A percentile compares a stretch with the other conserved stretches of the same genome.
Conservation (phyloP, 2,888 invertebrate species). For the Nemoura dubitans region DNA sequence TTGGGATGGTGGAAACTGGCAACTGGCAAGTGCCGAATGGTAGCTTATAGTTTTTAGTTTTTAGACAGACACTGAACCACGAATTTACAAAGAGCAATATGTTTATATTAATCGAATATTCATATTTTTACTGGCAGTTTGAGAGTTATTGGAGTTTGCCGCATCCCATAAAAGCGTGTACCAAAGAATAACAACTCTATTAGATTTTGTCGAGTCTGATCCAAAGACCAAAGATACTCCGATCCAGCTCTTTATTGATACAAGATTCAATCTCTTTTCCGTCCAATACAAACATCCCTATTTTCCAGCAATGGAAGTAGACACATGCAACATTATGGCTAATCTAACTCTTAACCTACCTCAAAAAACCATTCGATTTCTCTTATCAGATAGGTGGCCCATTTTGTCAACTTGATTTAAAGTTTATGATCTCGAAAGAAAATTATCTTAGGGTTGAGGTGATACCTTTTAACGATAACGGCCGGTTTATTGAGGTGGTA, state of each 20-base stretch:
- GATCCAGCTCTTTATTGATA: background rate
- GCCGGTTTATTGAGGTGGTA: background rate
- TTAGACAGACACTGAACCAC: too few species aligned
- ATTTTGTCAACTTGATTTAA: background rate
- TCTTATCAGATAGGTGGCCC: background rate
- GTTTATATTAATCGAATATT: too few species aligned
- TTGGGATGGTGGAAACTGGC: too few species aligned
- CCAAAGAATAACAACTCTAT: too few species aligned
- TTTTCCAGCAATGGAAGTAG: background rate
- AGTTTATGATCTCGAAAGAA: background rate
- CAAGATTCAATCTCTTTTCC: background rate
- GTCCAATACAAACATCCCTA: background rate
- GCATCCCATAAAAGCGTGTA: too few species aligned
- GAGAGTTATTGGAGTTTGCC: too few species aligned
- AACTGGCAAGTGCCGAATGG: too few species aligned
- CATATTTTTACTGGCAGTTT: too few species aligned
- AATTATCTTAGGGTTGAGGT: background rate
- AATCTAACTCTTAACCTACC: background rate
- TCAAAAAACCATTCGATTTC: background rate
- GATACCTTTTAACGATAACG: conserved; percentile 8
- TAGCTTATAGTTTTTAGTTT: too few species aligned
- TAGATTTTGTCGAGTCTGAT: too few species aligned
- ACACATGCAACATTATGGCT: background rate
- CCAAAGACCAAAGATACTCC: too few species aligned
- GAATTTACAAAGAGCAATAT: too few species aligned